A percentile compares a stretch with the other conserved stretches of the same genome.
phyloP scores from a whole-genome alignment of 1,140 invertebrate species.

The Drosophila chauvacae region DNA sequence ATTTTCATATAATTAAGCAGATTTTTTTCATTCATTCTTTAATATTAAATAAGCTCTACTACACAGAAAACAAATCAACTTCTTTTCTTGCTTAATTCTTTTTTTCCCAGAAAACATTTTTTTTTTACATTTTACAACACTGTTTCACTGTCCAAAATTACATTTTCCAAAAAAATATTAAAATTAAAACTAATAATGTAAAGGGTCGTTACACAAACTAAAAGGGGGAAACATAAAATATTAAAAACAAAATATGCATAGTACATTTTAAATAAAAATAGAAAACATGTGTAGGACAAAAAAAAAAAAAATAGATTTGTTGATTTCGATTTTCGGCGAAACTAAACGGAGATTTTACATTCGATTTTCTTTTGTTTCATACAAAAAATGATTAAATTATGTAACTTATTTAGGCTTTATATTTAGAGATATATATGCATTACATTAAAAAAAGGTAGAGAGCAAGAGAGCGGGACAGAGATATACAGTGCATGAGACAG shows the following conservation, averaged over 20 bases:
- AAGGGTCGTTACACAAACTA: slow-evolving; percentile 52
- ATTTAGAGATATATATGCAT: slow-evolving; percentile 59
- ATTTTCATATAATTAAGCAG: slow-evolving; percentile 59
- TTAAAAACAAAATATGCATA: slow-evolving; percentile 51
- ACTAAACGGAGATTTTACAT: slow-evolving; percentile 63
- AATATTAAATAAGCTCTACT: slow-evolving; percentile 74
- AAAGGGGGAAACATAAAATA: slow-evolving; percentile 64
- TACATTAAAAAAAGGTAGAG: slow-evolving; percentile 46
- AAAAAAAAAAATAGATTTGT: background rate
- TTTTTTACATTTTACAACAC: slow-evolving; percentile 50
- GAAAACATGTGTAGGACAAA: slow-evolving; percentile 45
- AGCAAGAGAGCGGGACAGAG: slow-evolving; percentile 41
- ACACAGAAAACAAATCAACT: slow-evolving; percentile 57
- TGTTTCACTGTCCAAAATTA: slow-evolving; percentile 51
- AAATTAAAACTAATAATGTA: slow-evolving; percentile 39
- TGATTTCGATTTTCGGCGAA: slow-evolving; percentile 37
- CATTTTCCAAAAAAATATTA: slow-evolving; percentile 29
- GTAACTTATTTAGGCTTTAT: slow-evolving; percentile 65
- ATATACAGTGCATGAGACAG: slow-evolving; percentile 40
- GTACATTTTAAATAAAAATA: slow-evolving; percentile 37
- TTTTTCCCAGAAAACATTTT: slow-evolving; percentile 42
- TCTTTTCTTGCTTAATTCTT: slow-evolving; percentile 26
- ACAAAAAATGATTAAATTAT: slow-evolving; percentile 70
- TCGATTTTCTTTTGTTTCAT: slow-evolving; percentile 30
- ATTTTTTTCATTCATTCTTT: slow-evolving; percentile 42